These are phyloP conservation scores for Portevinia maculata DNA, from an alignment of 2,888 invertebrate species.

Conservation along the genomic window DNA sequence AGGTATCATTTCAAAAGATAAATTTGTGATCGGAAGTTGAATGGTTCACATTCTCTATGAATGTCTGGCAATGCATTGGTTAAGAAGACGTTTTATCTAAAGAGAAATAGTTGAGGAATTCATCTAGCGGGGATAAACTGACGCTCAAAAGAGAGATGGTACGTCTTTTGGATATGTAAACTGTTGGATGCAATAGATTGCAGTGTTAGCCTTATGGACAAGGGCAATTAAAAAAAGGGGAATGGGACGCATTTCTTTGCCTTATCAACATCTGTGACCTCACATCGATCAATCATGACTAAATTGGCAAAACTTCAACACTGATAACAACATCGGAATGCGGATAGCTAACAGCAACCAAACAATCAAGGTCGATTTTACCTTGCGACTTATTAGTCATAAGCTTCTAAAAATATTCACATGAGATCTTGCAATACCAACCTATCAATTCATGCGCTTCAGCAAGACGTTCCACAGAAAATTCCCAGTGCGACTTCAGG, in stretches of 20 bases:
- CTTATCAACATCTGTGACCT: not conserved
- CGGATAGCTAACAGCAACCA: not conserved
- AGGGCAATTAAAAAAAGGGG: too few relatives aligned
- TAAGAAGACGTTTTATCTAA: too few relatives aligned
- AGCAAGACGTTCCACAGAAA: slow-evolving; percentile 88
- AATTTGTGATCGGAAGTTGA: too few relatives aligned
- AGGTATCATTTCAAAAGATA: too few relatives aligned
- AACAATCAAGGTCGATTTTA: slow-evolving; percentile 1
- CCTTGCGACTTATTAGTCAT: slow-evolving; percentile 1
- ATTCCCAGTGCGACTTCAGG: slow-evolving; percentile 86
- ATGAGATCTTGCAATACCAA: slow-evolving; percentile 59
- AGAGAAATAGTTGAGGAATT: too few relatives aligned
- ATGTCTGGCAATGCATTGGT: too few relatives aligned
- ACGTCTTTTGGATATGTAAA: too few relatives aligned
- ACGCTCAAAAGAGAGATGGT: too few relatives aligned
- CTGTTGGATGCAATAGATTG: too few relatives aligned
- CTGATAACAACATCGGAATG: not conserved
- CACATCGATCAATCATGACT: slow-evolving; percentile 13
- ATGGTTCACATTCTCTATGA: too few relatives aligned
- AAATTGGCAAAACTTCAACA: slow-evolving; percentile 20
- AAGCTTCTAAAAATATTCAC: slow-evolving; percentile 15
- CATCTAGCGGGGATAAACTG: too few relatives aligned
- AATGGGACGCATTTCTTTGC: not conserved
- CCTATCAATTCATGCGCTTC: slow-evolving; percentile 95
- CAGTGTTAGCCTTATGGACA: too few relatives aligned